A percentile compares a stretch with the other conserved stretches of the same genome.
Evolutionary conservation across 30 jellyfish, hydroid and myxozoan species (phyloP).

Genomic region (Chironex yamaguchii): DNA sequence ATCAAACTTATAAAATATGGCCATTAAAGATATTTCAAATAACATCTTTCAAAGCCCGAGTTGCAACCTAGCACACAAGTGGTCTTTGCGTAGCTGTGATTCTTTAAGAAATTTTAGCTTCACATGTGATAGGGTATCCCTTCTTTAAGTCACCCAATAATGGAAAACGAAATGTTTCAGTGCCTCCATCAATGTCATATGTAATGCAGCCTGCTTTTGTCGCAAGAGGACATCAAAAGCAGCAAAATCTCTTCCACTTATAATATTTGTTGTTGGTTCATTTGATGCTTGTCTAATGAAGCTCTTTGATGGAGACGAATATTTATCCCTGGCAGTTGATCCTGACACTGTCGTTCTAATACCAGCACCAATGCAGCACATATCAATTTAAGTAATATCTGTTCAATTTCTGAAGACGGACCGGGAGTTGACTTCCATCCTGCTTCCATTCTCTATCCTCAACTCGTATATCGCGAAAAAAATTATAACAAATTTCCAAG

Average conservation of each 20-base stretch:
- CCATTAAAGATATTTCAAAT: too few species aligned
- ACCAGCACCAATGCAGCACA: slow-evolving; percentile 1
- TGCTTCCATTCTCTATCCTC: too few species aligned
- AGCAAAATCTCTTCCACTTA: slow-evolving; percentile 6
- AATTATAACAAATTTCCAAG: too few species aligned
- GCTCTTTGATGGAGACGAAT: slow-evolving; percentile 15
- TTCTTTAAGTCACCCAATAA: slow-evolving; percentile 12
- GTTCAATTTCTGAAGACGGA: too few species aligned
- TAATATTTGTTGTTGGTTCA: background rate
- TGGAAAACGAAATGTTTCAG: background rate
- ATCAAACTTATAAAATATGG: too few species aligned
- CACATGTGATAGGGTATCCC: background rate
- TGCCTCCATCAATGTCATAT: slow-evolving; percentile 41
- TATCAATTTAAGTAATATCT: slow-evolving; percentile 26
- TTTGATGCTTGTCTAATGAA: background rate
- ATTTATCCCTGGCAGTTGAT: slow-evolving; percentile 60
- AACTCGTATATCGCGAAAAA: too few species aligned
- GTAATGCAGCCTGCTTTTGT: background rate
- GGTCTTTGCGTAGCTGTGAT: background rate
- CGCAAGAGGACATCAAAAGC: background rate
- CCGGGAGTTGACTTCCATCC: too few species aligned
- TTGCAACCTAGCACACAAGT: too few species aligned
- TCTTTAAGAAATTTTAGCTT: background rate
- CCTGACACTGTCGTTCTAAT: slow-evolving; percentile 52
- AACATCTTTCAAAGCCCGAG: too few species aligned